Conservation (phyloP, 2,888 invertebrate genomes). For the Chaetogeoica ovagalla region DNA sequence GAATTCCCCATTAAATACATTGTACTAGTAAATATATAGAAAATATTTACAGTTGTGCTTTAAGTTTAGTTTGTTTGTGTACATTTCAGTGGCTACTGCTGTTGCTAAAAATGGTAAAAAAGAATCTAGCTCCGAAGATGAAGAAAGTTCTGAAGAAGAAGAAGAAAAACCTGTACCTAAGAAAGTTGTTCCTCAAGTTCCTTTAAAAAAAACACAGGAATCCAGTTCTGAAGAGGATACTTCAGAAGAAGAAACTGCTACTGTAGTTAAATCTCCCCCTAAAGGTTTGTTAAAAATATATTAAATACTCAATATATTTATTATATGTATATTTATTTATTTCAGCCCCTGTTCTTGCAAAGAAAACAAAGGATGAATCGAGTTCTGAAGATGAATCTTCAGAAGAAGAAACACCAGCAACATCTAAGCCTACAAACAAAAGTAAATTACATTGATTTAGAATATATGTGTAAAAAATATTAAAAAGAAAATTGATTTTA, state of each 20-base stretch:
- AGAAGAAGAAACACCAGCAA: constrained; percentile 51
- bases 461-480: too few relatives aligned
- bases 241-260: constrained; percentile 54
- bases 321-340: not conserved
- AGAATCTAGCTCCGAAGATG: not conserved
- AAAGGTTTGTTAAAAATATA: not conserved
- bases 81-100: too few relatives aligned
- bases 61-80: too few relatives aligned
- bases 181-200: constrained; percentile 25
- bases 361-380: constrained; percentile 54
- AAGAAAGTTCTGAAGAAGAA: constrained; percentile 28
- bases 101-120: too few relatives aligned
- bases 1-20: too few relatives aligned
- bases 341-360: constrained; percentile 53
- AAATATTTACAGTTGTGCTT: too few relatives aligned
- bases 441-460: not conserved
- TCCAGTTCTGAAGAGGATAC: constrained; percentile 54
- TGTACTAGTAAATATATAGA: too few relatives aligned
- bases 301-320: not conserved
- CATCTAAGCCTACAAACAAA: constrained; percentile 34
- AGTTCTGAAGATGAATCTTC: constrained; percentile 56
- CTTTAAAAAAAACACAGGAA: constrained; percentile 39
- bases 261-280: not conserved
- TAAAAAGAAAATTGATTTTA: not conserved
- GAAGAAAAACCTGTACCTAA: constrained; percentile 49